These are phyloP conservation scores for Temnothorax curvispinosus DNA, from an alignment of 1,140 invertebrate species.

Conservation along the genomic window DNA sequence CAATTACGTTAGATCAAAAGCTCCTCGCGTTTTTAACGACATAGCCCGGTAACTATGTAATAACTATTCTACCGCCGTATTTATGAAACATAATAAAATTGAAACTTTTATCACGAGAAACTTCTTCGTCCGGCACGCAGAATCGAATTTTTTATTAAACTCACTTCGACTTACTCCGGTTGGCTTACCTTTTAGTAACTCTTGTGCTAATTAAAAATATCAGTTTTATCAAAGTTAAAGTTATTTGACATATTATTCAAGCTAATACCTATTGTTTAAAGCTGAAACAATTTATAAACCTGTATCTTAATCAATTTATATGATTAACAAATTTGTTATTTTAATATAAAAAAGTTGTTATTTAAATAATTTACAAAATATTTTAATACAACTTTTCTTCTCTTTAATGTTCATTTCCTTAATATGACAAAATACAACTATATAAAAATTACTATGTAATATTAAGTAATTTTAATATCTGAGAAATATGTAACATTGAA, in stretches of 20 bases:
- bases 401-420: neutral
- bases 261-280: neutral
- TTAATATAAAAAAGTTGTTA: neutral
- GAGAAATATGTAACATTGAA: neutral
- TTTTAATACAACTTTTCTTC: neutral
- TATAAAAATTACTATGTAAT: neutral
- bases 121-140: neutral
- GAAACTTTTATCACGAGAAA: conserved; percentile 17
- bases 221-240: neutral
- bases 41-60: conserved; percentile 19
- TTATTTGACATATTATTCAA: neutral
- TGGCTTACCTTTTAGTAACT: neutral
- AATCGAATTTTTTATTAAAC: conserved; percentile 32
- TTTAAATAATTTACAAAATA: neutral
- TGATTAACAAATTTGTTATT: neutral
- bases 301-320: neutral
- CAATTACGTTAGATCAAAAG: conserved; percentile 43
- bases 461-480: neutral
- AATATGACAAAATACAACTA: neutral
- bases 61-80: conserved; percentile 33
- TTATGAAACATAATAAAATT: conserved; percentile 42
- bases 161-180: neutral
- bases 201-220: conserved; percentile 10
- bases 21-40: conserved; percentile 31
- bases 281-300: neutral